phyloP scores from a whole-genome alignment of 2,888 invertebrate species.

The Tenthredo livida region DNA sequence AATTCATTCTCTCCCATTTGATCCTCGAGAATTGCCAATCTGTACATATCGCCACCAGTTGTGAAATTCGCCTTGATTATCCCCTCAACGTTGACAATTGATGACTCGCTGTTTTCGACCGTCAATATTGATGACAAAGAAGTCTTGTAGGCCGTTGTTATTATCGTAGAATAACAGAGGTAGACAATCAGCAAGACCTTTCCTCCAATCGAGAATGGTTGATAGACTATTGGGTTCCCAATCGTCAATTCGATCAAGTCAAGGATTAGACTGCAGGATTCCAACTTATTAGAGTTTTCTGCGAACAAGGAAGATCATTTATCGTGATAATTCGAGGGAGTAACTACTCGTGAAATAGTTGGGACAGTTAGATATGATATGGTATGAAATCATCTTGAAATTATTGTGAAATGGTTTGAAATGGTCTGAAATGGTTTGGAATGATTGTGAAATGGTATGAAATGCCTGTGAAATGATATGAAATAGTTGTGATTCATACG shows the following conservation, averaged over 20 bases:
- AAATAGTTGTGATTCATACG: no score
- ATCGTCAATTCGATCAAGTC: not conserved
- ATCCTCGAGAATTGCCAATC: not conserved
- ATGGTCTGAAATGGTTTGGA: no score
- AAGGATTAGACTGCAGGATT: not conserved
- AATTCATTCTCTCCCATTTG: not conserved
- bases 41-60: not conserved
- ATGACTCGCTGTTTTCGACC: not conserved
- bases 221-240: not conserved
- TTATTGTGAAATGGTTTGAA: no score
- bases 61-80: slow-evolving; percentile 27
- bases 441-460: no score
- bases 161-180: slow-evolving; percentile 15
- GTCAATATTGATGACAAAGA: slow-evolving; percentile 17
- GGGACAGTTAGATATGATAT: no score
- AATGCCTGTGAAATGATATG: no score
- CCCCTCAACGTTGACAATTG: not conserved
- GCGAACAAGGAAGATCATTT: not conserved
- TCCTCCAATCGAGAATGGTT: not conserved
- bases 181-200: not conserved
- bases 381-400: no score
- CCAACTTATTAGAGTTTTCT: not conserved
- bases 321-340: no score
- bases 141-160: slow-evolving; percentile 38
- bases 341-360: no score